Conservation (phyloP, 2,113 vertebrate species). For the Mellivora capensis region DNA sequence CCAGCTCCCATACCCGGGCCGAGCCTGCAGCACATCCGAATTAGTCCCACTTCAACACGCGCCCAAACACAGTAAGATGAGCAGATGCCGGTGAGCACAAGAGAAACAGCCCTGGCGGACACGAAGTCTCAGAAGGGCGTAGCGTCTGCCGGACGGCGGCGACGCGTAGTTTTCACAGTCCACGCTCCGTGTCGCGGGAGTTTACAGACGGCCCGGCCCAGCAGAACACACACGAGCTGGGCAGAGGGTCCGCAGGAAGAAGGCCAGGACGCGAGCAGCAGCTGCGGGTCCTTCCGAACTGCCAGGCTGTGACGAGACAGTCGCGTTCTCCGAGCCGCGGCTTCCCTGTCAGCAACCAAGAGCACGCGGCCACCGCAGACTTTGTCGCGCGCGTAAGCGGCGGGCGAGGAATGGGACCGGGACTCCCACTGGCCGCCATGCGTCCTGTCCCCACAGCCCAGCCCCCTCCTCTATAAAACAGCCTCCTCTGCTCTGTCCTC, state of each 20-base stretch:
- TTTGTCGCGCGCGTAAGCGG: rapidly evolving
- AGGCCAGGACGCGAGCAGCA: neutral
- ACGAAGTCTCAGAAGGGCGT: neutral
- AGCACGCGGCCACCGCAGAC: neutral
- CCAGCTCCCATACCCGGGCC: neutral
- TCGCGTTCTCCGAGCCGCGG: neutral
- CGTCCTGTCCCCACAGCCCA: neutral
- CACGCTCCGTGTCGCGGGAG: neutral
- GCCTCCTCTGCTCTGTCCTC: neutral
- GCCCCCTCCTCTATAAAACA: neutral
- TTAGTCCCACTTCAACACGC: neutral
- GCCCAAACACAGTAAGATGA: neutral
- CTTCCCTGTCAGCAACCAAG: neutral
- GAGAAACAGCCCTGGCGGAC: neutral
- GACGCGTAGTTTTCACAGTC: neutral
- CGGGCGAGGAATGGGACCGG: neutral
- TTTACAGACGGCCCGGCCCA: neutral
- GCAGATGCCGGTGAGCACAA: neutral
- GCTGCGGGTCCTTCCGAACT: neutral
- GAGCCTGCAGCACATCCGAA: neutral
- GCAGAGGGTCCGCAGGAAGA: neutral
- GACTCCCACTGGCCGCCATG: too few species aligned
- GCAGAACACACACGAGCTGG: neutral
- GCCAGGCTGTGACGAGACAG: neutral
- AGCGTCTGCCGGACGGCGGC: neutral